phyloP scores from a whole-genome alignment of 2,888 invertebrate genomes.

The Drosophila kuntzei region DNA sequence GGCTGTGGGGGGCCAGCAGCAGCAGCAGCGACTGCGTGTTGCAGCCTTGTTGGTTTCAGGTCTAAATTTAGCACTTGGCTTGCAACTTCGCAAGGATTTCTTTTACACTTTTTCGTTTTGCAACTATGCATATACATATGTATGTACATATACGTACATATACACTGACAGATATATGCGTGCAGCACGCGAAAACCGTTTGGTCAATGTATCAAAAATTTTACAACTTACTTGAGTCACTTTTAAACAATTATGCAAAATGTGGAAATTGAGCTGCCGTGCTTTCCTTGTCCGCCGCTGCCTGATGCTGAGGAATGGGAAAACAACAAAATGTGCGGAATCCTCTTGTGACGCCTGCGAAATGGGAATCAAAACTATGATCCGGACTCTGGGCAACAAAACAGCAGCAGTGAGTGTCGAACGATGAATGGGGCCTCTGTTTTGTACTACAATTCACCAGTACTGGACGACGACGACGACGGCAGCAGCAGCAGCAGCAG shows the following conservation, averaged over 20 bases:
- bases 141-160: neutral
- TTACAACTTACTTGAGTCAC: slow-evolving; percentile 58
- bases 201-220: slow-evolving; percentile 36
- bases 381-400: slow-evolving; percentile 61
- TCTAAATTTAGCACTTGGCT: slow-evolving; percentile 78
- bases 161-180: slow-evolving; percentile 21
- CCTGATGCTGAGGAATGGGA: slow-evolving; percentile 7
- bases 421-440: slow-evolving; percentile 73
- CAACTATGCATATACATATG: slow-evolving; percentile 9
- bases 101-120: slow-evolving; percentile 52
- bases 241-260: slow-evolving; percentile 44
- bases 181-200: slow-evolving; percentile 48
- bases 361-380: slow-evolving; percentile 49
- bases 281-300: slow-evolving; percentile 15
- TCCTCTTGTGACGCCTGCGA: slow-evolving; percentile 38
- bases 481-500: slow-evolving; percentile 21
- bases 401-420: slow-evolving; percentile 68
- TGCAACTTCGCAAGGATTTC: slow-evolving; percentile 76
- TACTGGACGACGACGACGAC: slow-evolving; percentile 37
- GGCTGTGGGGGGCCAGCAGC: slow-evolving; percentile 59
- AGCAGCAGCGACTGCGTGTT: slow-evolving; percentile 69
- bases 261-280: slow-evolving; percentile 21
- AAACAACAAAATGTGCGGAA: slow-evolving; percentile 35
- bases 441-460: slow-evolving; percentile 71
- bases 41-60: slow-evolving; percentile 77